A percentile compares a stretch with the other conserved stretches of the same genome.
Conservation (phyloP, 2,888 invertebrate genomes). For the Aromia moschata region DNA sequence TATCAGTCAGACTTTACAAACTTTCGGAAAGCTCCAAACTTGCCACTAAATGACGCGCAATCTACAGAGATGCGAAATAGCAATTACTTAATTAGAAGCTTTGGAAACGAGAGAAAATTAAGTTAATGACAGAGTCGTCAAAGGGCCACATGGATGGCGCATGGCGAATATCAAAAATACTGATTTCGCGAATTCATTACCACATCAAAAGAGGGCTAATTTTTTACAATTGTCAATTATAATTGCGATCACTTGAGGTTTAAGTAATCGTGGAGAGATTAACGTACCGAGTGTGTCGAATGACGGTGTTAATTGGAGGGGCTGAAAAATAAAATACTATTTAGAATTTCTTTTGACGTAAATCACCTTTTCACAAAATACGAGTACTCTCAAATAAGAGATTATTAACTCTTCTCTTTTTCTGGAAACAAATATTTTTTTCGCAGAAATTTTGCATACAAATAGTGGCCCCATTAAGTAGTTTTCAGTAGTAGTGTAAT, state of each 20-base stretch:
- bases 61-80: slow-evolving; percentile 55
- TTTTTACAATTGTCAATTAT: slow-evolving; percentile 27
- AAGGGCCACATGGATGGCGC: slow-evolving; percentile 39
- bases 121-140: slow-evolving; percentile 54
- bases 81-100: slow-evolving; percentile 59
- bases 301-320: slow-evolving; percentile 16
- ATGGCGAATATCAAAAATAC: slow-evolving; percentile 36
- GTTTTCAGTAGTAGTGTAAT: no score
- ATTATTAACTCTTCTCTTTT: no score
- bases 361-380: no score
- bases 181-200: slow-evolving; percentile 32
- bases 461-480: no score
- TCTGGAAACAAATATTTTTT: no score
- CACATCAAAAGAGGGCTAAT: slow-evolving; percentile 23
- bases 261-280: slow-evolving; percentile 21
- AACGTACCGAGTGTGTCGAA: slow-evolving; percentile 12
- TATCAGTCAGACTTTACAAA: slow-evolving; percentile 41
- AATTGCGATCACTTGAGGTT: slow-evolving; percentile 25
- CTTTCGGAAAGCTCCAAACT: slow-evolving; percentile 41
- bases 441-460: no score
- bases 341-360: slow-evolving; percentile 3
- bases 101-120: slow-evolving; percentile 55
- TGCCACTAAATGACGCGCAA: slow-evolving; percentile 46
- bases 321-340: slow-evolving; percentile 6
- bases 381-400: no score